A percentile compares a stretch with the other conserved stretches of the same genome.
Conservation (phyloP, 2,888 invertebrate species). For the Caenorhabditis sp. region DNA sequence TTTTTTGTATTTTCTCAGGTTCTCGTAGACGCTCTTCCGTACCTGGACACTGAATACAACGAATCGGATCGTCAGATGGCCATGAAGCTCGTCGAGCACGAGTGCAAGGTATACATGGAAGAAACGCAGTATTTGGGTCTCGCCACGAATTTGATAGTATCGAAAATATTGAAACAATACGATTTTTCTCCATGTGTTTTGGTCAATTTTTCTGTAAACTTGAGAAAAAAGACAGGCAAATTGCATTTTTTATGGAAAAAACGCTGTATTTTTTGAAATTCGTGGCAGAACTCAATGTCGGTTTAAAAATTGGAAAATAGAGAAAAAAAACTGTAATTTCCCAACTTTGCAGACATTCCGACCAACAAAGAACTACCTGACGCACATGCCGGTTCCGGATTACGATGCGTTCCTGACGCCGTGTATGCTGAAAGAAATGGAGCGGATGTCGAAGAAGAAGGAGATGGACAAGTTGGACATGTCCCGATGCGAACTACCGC, state of each 20-base stretch:
- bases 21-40: constrained; percentile 78
- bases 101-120: constrained; percentile 96
- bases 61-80: constrained; percentile 86
- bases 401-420: constrained; percentile 88
- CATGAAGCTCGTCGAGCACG: constrained; percentile 97
- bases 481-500: constrained; percentile 79
- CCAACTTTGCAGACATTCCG: constrained; percentile 86
- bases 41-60: constrained; percentile 78
- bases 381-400: constrained; percentile 90
- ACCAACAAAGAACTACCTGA: constrained; percentile 98
- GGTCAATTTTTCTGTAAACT: too few species aligned
- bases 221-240: too few species aligned
- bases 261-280: too few species aligned
- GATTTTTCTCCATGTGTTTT: too few species aligned
- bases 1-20: constrained; percentile 41
- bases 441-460: constrained; percentile 76
- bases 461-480: constrained; percentile 80
- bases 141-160: too few species aligned
- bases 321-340: too few species aligned
- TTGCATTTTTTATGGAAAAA: too few species aligned
- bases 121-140: too few species aligned
- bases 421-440: constrained; percentile 72
- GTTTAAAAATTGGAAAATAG: too few species aligned
- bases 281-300: neutral
- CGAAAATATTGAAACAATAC: too few species aligned